Evolutionary conservation across 2,113 vertebrate species (phyloP).

Genomic region (Cinclus mexicanus): DNA sequence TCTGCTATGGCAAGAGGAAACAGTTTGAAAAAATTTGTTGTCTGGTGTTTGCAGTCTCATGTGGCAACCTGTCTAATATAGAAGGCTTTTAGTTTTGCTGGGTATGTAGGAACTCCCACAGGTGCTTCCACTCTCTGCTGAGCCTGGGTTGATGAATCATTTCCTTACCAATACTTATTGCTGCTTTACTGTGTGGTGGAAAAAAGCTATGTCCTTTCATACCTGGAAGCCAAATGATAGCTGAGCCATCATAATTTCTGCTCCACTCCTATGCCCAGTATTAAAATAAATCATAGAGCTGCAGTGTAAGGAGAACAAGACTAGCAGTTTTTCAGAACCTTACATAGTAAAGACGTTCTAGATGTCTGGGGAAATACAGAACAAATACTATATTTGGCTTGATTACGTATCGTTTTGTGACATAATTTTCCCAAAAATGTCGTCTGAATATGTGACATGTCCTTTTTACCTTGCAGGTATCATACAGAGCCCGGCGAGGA

Average conservation of each 20-base stretch:
- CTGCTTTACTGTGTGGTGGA: neutral
- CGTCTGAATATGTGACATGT: neutral
- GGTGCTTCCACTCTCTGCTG: neutral
- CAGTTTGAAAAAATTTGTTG: neutral
- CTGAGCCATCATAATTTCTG: neutral
- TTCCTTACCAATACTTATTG: neutral
- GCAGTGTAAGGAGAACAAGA: neutral
- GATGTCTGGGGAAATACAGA: neutral
- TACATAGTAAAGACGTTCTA: neutral
- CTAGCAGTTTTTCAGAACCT: neutral
- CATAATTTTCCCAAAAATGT: neutral
- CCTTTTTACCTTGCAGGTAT: conserved; percentile 71
- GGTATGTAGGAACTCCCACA: neutral
- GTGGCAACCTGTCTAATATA: neutral
- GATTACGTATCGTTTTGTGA: neutral
- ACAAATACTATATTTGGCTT: neutral
- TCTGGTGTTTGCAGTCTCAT: neutral
- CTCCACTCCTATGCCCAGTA: neutral
- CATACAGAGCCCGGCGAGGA: conserved; percentile 80
- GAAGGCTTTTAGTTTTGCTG: neutral
- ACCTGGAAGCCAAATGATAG: neutral
- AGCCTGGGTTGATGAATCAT: neutral
- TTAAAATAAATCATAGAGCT: neutral
- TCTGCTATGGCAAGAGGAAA: neutral
- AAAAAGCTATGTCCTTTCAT: neutral